Base-by-base conservation (phyloP, 2,113 vertebrate genomes). In the Hyla sarda region DNA sequence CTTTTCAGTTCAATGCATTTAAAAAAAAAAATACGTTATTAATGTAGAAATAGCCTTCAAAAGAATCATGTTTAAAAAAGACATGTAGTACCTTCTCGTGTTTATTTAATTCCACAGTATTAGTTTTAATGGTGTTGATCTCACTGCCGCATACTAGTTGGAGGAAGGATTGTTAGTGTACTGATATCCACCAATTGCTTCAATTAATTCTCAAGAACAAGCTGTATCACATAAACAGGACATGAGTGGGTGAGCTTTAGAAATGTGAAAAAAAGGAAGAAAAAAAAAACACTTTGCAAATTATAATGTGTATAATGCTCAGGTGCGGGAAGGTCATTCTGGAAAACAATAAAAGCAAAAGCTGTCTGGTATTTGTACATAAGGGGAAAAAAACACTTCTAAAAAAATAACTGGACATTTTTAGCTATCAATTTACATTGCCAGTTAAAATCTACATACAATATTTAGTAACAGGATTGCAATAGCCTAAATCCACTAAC, bases 131-230 rank as follows among this genome's bases (percentile, higher is more conserved):
- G 14, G 21, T 74, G 41, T 25, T 14, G 21, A 48, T 48, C n/a
- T 58, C 23, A 30, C 7, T 23, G 28, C 5, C 16, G 12, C 54
- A 23, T 78, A 12, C 17, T 23, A 23, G 17, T 7, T 32, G 28
- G n/a, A 10, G 12, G 48, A 77, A 30, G 28, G 2, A 34, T 54
- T 78, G 19, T 11, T 34, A 23, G 28, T 37, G 6, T 32, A 17
- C 17, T 19, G 52, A 30, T 78, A 54, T 78, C 52, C 3, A 48
- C 72, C 28, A 21, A 54, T 52, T 54, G 25, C 48, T 77, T 16
- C 74, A 77, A 54, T 77, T 77, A 77, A 78, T 37, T 34, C 34
- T n/a, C 58, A 21, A 23, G 76, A 56, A 78, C 76, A 78, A 37
- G 19, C 76, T 78, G 76, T 56, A 54, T 56, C 28, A 56, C 19